A percentile compares a stretch with the other conserved stretches of the same genome.
phyloP scores from a whole-genome alignment of 2,113 vertebrate species.

The Sisor rabdophorus region DNA sequence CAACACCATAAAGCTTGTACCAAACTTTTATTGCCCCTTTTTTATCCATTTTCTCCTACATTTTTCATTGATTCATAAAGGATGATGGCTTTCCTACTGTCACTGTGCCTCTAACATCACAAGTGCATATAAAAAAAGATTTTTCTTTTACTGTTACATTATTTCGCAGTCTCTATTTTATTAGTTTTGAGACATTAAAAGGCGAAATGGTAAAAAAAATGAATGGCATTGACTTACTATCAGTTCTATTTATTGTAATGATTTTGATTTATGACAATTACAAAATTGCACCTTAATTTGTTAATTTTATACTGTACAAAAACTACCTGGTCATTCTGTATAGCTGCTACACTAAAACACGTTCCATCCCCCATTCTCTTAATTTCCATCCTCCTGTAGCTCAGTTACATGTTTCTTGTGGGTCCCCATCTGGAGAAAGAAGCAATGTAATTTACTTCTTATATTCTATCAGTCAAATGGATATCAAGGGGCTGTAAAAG shows the following conservation, averaged over 20 bases:
- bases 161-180: not conserved
- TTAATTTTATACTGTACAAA: not conserved
- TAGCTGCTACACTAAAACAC: conserved; percentile 2
- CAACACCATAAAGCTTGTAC: conserved; percentile 34
- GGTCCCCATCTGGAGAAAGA: conserved; percentile 42
- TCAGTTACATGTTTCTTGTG: not conserved
- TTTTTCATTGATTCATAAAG: conserved; percentile 47
- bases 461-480: conserved; percentile 48
- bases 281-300: conserved; percentile 1
- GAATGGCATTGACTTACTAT: not conserved
- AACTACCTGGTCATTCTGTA: not conserved
- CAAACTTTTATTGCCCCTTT: conserved; percentile 40
- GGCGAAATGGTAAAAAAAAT: not conserved
- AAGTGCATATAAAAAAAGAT: conserved; percentile 27
- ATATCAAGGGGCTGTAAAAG: conserved; percentile 46
- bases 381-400: not conserved
- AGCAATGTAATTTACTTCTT: conserved; percentile 44
- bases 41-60: conserved; percentile 27
- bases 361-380: not conserved
- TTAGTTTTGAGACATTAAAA: not conserved
- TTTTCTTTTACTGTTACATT: conserved; percentile 10
- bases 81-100: conserved; percentile 24
- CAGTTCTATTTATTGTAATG: not conserved
- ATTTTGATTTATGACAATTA: not conserved
- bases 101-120: conserved; percentile 12